Base-by-base conservation (phyloP, 1,140 invertebrate genomes). In the Trichogramma pretiosum region DNA sequence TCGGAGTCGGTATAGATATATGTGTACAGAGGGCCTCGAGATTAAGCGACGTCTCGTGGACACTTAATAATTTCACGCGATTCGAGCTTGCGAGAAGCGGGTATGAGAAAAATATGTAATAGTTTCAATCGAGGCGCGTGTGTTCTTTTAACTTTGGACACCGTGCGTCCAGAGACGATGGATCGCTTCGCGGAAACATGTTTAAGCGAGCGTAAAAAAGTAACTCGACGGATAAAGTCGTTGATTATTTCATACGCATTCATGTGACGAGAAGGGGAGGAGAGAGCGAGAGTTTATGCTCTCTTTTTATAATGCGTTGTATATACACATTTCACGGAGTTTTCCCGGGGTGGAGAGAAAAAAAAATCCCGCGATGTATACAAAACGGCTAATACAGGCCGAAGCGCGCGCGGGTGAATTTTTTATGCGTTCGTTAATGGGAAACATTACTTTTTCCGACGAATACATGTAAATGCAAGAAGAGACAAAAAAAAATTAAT, bases 61-160 rank as follows among this genome's bases (percentile, higher is more conserved):
- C 33, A 46, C 49, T 51, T 51, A 51, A 51, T 51, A 46, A 51
- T 51, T 46, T 44, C 41, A 23, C 24, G 24, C 24, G n/a, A n/a
- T 32, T 10, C 16, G 28, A 11, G 11, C 37, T 16, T 16, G 23
- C 38, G n/a, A n/a, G n/a, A n/a, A n/a, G n/a, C n/a, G n/a, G n/a
- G n/a, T n/a, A n/a, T n/a, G n/a, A n/a, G n/a, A n/a, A n/a, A n/a
- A n/a, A n/a, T n/a, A n/a, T n/a, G n/a, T n/a, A n/a, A n/a, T n/a
- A n/a, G n/a, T n/a, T n/a, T n/a, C n/a, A n/a, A n/a, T n/a, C n/a
- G n/a, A n/a, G n/a, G n/a, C n/a, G n/a, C n/a, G n/a, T n/a, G n/a
- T n/a, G n/a, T n/a, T n/a, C n/a, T n/a, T n/a, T n/a, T n/a, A n/a
- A n/a, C n/a, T n/a, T n/a, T n/a, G n/a, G n/a, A n/a, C n/a, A n/a